Base-by-base conservation (phyloP, 2,113 vertebrate species). In the Ibidorhyncha struthersii region DNA sequence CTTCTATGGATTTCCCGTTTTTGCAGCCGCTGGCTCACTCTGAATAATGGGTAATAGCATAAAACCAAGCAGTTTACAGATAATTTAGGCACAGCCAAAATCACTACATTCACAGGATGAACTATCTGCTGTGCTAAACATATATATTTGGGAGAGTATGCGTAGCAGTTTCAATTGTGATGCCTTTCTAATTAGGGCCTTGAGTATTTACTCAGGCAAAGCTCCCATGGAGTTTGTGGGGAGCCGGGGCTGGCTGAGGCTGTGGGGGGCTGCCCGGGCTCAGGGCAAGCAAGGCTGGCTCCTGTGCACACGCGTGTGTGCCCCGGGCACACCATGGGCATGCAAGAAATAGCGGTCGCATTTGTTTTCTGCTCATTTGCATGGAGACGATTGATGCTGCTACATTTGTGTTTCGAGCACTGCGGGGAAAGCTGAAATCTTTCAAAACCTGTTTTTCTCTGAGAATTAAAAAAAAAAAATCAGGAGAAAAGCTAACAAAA, bases 371-470 rank as follows among this genome's bases (percentile, higher is more conserved):
- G 86, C 76, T 92, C 43, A 23, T 94, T 89, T 79, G 69, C 84
- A 59, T 5, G n/a, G 76, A 77, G 67, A 53, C 26, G 11, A 32
- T 9, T 6, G 36, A 45, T 59, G 76, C 49, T 58, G 53, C 76
- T 66, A 43, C 34, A 14, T 41, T 62, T 29, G 26, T n/a, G 49
- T 86, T 77, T 73, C 10, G 10, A 70, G 85, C 69, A 16, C 65
- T 26, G 50, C 14, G 1, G 53, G 50, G 43, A 83, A 70, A 59
- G 76, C 63, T 84, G 80, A 86, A 89, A 62, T 14, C 23, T n/a
- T 82, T 80, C 62, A 73, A 92, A 90, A 66, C 23, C 32, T 52
- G 21, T 27, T 96, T 88, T 92, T 89, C 59, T 67, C 38, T 32
- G 52, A 71, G 61, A 92, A 84, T 26, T 30, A 82, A 66, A 22